These are phyloP conservation scores for Teleopsis dalmanni DNA, from an alignment of 1,140 invertebrate species.

Conservation along the genomic window DNA sequence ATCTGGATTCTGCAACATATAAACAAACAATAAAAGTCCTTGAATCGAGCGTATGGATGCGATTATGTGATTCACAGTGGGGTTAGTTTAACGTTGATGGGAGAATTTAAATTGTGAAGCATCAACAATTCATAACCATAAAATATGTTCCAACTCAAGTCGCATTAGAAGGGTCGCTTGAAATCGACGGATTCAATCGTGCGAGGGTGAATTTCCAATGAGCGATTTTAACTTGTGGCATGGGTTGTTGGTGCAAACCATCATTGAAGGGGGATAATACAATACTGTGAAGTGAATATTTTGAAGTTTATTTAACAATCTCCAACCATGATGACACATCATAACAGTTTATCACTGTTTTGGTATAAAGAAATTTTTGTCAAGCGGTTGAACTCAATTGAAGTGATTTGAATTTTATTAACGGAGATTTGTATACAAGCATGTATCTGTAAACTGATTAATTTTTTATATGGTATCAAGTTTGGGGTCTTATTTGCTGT, in stretches of 20 bases:
- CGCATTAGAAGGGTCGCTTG: conserved; percentile 4
- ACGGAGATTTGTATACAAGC: conserved; percentile 19
- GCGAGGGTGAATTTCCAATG: conserved; percentile 4
- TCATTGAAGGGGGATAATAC: conserved; percentile 1
- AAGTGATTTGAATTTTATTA: conserved; percentile 43
- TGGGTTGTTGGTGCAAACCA: background rate
- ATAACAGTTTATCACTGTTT: background rate
- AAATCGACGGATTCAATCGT: too few species aligned
- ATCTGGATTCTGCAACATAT: background rate
- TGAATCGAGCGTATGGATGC: background rate
- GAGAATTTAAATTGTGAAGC: conserved; percentile 1
- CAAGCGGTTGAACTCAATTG: conserved; percentile 7
- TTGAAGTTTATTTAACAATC: conserved; percentile 5
- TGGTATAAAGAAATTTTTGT: background rate
- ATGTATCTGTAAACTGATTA: too few species aligned
- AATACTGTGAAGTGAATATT: too few species aligned
- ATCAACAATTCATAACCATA: conserved; percentile 15
- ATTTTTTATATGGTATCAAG: too few species aligned
- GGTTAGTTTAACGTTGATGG: background rate
- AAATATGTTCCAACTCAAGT: conserved; percentile 14
- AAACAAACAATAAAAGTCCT: background rate
- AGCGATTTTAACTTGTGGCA: background rate
- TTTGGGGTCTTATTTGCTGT: too few species aligned
- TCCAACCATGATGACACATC: background rate
- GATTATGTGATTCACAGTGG: background rate